phyloP scores from a whole-genome alignment of 1,140 invertebrate species.

The Phortica variegata region DNA sequence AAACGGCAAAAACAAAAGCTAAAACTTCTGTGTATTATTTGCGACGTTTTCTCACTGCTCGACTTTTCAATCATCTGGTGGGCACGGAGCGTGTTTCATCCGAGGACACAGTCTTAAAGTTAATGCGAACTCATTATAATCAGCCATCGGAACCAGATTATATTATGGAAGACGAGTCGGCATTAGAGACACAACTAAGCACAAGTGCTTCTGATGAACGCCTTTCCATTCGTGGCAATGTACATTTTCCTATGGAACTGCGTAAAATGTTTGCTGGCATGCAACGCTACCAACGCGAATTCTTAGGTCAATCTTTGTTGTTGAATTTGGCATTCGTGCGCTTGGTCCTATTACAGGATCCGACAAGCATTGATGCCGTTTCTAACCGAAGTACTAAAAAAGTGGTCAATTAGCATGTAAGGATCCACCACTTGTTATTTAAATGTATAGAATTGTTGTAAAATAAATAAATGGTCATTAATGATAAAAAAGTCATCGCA shows the following conservation, averaged over 20 bases:
- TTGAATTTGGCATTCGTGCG: slow-evolving; percentile 45
- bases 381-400: slow-evolving; percentile 18
- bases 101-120: slow-evolving; percentile 32
- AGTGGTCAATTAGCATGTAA: too few relatives aligned
- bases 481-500: too few relatives aligned
- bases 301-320: slow-evolving; percentile 43
- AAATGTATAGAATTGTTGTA: too few relatives aligned
- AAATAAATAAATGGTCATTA: too few relatives aligned
- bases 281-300: slow-evolving; percentile 40
- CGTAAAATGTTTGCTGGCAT: slow-evolving; percentile 25
- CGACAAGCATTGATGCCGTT: slow-evolving; percentile 25
- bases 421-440: too few relatives aligned
- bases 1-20: not conserved
- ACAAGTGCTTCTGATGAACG: too few relatives aligned
- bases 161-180: not conserved
- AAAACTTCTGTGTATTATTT: slow-evolving; percentile 37
- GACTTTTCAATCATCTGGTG: slow-evolving; percentile 44
- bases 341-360: slow-evolving; percentile 37
- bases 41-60: slow-evolving; percentile 37
- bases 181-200: too few relatives aligned
- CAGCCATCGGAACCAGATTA: not conserved
- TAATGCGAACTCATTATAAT: slow-evolving; percentile 37
- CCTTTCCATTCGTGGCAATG: slow-evolving; percentile 11
- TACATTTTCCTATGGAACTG: slow-evolving; percentile 32
- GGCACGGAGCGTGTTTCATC: slow-evolving; percentile 47